Base-by-base conservation (phyloP, 1,140 invertebrate genomes). In the Drosophila varians region DNA sequence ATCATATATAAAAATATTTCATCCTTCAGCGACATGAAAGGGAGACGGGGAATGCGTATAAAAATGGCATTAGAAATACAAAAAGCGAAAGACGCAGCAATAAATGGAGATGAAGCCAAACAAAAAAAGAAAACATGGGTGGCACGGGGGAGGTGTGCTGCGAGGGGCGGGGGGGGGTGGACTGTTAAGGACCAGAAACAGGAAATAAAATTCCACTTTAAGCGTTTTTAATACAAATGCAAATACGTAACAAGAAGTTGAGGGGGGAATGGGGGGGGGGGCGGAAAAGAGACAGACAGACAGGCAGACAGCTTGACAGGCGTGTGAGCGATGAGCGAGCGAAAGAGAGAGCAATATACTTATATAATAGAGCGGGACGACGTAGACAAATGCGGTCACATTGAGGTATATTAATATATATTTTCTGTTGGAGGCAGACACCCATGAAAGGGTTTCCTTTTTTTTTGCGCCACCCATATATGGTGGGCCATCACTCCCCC, bases 161-260 rank as follows among this genome's bases (percentile, higher is more conserved):
- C n/a, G n/a, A 23, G 36, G 12, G 9, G n/a, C 16, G 6, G 25
- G 2, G 46, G 45, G 18, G 2, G 5, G 4, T 4, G 12, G 12
- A 28, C 55, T 52, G 51, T 23, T 25, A 66, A 56, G 76, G 68
- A 69, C 74, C 57, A 64, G 80, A 80, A 86, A 87, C 76, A 80
- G 76, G 80, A 86, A 86, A 87, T 87, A 86, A 86, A 86, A 86
- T 80, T 86, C 72, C 77, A 87, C 80, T 86, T 86, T 80, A 86
- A 86, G 76, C 82, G 73, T 70, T 86, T 86, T 80, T 78, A 86
- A 87, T 86, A 87, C 80, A 86, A 84, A 86, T 84, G 76, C 76
- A 87, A 84, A 84, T 84, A 76, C 64, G 60, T 28, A 45, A 28
- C 46, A 26, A 51, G 23, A 4, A n/a, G 21, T 21, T 21, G 21